These are phyloP conservation scores for Diorhabda sublineata DNA, from an alignment of 1,140 invertebrate species.

Conservation along the genomic window DNA sequence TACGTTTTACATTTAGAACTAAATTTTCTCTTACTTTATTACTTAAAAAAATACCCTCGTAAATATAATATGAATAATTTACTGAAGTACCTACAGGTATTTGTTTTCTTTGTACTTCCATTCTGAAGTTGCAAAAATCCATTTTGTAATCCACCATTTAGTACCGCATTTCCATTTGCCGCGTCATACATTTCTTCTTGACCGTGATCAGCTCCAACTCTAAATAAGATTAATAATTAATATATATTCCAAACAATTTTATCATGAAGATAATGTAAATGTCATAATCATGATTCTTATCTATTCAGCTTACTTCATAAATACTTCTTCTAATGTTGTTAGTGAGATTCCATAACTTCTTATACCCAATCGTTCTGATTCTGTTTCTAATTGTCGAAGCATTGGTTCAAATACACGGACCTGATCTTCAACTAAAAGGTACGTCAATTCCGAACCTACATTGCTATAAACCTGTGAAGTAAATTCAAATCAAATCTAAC, in stretches of 20 bases:
- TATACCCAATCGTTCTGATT: constrained; percentile 61
- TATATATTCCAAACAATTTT: not conserved
- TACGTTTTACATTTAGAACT: no score
- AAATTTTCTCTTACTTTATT: no score
- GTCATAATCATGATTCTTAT: no score
- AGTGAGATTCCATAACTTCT: constrained; percentile 65
- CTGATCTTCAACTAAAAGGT: constrained; percentile 37
- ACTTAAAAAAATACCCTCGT: no score
- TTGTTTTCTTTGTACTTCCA: not conserved
- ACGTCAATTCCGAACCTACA: constrained; percentile 37
- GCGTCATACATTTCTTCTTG: constrained; percentile 28
- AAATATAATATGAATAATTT: no score
- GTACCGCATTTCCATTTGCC: not conserved
- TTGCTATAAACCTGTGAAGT: constrained; percentile 29
- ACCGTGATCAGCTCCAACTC: constrained; percentile 48
- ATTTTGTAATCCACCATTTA: not conserved
- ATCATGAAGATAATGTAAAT: not conserved
- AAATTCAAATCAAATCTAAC: not conserved
- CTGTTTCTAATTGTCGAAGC: constrained; percentile 65
- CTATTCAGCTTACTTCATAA: constrained; percentile 64
- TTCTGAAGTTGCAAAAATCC: not conserved
- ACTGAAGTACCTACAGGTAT: no score
- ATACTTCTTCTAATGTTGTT: constrained; percentile 88
- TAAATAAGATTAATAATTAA: constrained; percentile 31
- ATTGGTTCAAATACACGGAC: constrained; percentile 56